Evolutionary conservation across 2,113 vertebrate species (phyloP).

Genomic region (Chelonoidis abingdonii): DNA sequence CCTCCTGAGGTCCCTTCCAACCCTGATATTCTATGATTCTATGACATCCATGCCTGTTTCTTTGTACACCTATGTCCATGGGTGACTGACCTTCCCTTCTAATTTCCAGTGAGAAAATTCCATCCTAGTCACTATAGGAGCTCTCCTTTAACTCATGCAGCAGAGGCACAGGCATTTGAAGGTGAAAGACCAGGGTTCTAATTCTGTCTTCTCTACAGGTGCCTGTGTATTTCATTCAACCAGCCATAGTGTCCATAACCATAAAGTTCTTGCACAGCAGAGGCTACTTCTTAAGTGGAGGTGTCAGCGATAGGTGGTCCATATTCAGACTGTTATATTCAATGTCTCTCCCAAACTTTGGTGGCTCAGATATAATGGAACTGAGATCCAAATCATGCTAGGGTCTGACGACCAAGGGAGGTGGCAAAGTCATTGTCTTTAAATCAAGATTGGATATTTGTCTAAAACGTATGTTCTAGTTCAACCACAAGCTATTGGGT

Average conservation of each 20-base stretch:
- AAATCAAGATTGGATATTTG: conserved; percentile 63
- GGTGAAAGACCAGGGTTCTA: not conserved
- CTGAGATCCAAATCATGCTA: conserved; percentile 65
- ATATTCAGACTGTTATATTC: conserved; percentile 33
- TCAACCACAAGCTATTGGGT: conserved; percentile 33
- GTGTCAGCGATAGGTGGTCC: conserved; percentile 56
- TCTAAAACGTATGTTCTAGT: not conserved
- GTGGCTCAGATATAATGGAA: accelerated
- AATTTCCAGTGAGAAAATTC: too few species aligned
- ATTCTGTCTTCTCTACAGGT: not conserved
- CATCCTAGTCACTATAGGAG: too few species aligned
- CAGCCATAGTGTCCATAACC: not conserved
- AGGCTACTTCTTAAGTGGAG: not conserved
- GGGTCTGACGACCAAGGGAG: conserved; percentile 43
- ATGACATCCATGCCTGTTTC: not conserved
- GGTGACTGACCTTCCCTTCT: not conserved
- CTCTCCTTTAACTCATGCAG: not conserved
- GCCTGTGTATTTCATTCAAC: not conserved
- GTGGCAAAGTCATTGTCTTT: conserved; percentile 64
- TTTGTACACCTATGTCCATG: not conserved
- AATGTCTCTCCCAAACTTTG: conserved; percentile 20
- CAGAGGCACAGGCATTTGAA: not conserved
- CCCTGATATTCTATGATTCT: too few species aligned
- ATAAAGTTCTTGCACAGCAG: not conserved
- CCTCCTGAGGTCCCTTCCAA: too few species aligned